phyloP scores from a whole-genome alignment of 1,140 invertebrate genomes.

The Drosophila lacteicornis region DNA sequence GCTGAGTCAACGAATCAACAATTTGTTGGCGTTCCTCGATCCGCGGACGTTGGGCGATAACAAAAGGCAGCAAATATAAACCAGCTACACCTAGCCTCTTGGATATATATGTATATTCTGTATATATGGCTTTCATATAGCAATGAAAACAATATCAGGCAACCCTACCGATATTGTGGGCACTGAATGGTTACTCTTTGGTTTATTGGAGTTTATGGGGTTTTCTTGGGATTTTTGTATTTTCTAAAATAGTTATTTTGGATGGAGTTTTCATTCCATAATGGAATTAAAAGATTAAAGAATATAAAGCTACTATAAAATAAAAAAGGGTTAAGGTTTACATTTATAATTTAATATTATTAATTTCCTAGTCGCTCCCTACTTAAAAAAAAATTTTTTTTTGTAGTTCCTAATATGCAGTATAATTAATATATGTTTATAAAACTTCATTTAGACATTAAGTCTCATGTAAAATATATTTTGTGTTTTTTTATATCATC shows the following conservation, averaged over 20 bases:
- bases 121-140: constrained; percentile 15
- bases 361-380: not conserved
- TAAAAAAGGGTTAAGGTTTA: no score
- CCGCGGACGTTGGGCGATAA: constrained; percentile 35
- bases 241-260: no score
- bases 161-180: constrained; percentile 21
- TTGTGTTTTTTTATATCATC: no score
- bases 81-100: constrained; percentile 27
- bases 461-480: no score
- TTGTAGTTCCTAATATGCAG: no score
- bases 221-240: not conserved
- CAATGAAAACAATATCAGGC: constrained; percentile 22
- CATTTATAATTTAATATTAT: not conserved
- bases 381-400: no score
- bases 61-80: constrained; percentile 51
- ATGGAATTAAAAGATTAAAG: no score
- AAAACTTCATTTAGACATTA: not conserved
- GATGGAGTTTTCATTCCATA: no score
- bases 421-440: not conserved
- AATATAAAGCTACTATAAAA: no score
- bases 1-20: constrained; percentile 80
- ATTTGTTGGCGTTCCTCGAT: constrained; percentile 54
- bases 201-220: not conserved
- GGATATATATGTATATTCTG: constrained; percentile 7
- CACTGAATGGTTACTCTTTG: constrained; percentile 13